phyloP scores from a whole-genome alignment of 2,113 vertebrate species.

The Scomber scombrus region DNA sequence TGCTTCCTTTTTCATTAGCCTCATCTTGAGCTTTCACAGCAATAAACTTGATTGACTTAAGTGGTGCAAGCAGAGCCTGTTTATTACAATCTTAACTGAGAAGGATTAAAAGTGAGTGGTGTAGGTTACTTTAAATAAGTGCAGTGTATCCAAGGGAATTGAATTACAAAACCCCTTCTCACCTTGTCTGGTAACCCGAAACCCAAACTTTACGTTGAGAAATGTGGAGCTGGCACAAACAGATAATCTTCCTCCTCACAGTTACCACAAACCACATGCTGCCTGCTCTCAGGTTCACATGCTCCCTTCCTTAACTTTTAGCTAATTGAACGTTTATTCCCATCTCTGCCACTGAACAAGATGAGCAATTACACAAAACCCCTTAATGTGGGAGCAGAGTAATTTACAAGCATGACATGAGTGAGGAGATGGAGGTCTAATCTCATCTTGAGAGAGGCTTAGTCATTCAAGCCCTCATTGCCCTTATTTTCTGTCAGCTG shows the following conservation, averaged over 20 bases:
- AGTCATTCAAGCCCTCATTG: constrained; percentile 72
- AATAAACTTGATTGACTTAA: constrained; percentile 61
- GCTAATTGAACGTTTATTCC: constrained; percentile 25
- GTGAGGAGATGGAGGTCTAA: constrained; percentile 65
- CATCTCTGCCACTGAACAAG: constrained; percentile 60
- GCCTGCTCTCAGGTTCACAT: constrained; percentile 55
- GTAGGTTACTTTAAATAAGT: constrained; percentile 62
- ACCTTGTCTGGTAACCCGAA: constrained; percentile 75
- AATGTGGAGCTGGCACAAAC: constrained; percentile 76
- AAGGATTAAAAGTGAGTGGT: constrained; percentile 59
- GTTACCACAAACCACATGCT: constrained; percentile 73
- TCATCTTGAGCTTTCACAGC: constrained; percentile 37
- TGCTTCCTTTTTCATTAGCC: constrained; percentile 46
- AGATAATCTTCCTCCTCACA: constrained; percentile 64
- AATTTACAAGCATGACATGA: constrained; percentile 71
- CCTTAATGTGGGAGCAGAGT: constrained; percentile 67
- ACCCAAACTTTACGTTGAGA: constrained; percentile 76
- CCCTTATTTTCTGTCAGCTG: constrained; percentile 76
- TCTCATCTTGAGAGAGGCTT: constrained; percentile 67
- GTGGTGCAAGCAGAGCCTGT: constrained; percentile 42
- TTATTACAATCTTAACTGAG: constrained; percentile 64
- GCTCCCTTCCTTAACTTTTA: constrained; percentile 32
- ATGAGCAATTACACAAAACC: constrained; percentile 68
- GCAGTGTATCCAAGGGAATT: constrained; percentile 49
- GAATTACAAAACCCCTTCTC: constrained; percentile 76